Base-by-base conservation (phyloP, 2,888 invertebrate genomes). In the Allacma fusca region DNA sequence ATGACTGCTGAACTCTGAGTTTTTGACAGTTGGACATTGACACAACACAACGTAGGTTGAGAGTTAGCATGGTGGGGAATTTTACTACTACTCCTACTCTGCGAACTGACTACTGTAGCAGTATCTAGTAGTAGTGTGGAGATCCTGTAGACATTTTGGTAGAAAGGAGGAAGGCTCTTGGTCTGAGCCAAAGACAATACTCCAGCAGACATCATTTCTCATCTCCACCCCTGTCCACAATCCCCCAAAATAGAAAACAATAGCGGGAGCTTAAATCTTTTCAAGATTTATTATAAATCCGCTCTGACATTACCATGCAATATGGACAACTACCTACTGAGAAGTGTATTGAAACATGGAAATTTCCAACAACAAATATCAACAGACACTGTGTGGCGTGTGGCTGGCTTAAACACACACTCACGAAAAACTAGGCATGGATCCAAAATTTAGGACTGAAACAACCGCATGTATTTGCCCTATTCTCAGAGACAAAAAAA, bases 261-360 rank as follows among this genome's bases (percentile, higher is more conserved):
- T 9, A 50, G 50, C 50, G 50, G n/a, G 50, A 50, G 50, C 19
- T 50, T 50, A 50, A 50, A 50, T 50, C 50, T 50, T 50, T 50
- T 50, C 50, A 50, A 50, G 50, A 50, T 50, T 50, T 50, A 50
- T 50, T 50, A n/a, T 16, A n/a, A 50, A n/a, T 50, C n/a, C 50
- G 50, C 50, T 50, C 50, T 50, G 50, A 50, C 50, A 50, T n/a
- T 50, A 50, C 19, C 50, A 50, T 50, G 9, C 50, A 50, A 50
- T 50, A 19, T 34, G 34, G 34, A 34, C 50, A 19, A 50, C 16
- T 50, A 50, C 50, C n/a, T 50, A 34, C 34, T 34, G 34, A 34
- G 34, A 34, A 34, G 50, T 50, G 5, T 50, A 50, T 50, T 50
- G 50, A 50, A 50, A 50, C 50, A 34, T 34, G 34, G 34, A 9